Percentiles rank a stretch among this genome's conserved stretches.
Evolutionary conservation across 2,888 invertebrate genomes (phyloP).

Genomic region (Coelopa pilipes): DNA sequence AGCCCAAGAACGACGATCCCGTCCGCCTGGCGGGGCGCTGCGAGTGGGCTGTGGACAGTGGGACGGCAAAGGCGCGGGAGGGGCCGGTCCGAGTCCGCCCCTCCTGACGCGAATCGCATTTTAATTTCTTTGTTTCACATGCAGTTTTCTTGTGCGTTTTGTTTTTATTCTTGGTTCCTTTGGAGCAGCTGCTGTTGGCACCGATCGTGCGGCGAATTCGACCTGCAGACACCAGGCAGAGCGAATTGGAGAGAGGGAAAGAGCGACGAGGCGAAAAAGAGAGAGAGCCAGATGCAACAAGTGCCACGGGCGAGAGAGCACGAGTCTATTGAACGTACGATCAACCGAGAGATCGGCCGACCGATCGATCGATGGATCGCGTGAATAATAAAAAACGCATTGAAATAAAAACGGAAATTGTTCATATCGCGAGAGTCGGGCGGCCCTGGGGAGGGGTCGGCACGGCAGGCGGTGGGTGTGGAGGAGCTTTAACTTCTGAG

Average conservation of each 20-base stretch:
- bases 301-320: neutral
- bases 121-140: conserved; percentile 20
- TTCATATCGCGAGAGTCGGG: neutral
- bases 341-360: neutral
- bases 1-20: neutral
- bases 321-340: neutral
- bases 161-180: conserved; percentile 30
- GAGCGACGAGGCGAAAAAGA: too few species aligned
- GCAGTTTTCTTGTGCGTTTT: conserved; percentile 31
- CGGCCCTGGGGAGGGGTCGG: neutral
- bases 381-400: conserved; percentile 5
- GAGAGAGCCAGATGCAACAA: neutral
- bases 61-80: neutral
- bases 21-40: neutral
- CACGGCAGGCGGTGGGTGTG: neutral
- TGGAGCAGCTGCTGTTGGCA: neutral
- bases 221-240: neutral
- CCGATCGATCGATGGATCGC: neutral
- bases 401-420: conserved; percentile 4
- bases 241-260: neutral
- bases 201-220: neutral
- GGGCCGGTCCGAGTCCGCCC: neutral
- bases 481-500: neutral
- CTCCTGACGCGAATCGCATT: neutral
- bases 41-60: neutral